Evolutionary conservation across 2,888 invertebrate genomes (phyloP), one percentile per base, ranked within the genome.

Genomic region (Phaonia tiefii): DNA sequence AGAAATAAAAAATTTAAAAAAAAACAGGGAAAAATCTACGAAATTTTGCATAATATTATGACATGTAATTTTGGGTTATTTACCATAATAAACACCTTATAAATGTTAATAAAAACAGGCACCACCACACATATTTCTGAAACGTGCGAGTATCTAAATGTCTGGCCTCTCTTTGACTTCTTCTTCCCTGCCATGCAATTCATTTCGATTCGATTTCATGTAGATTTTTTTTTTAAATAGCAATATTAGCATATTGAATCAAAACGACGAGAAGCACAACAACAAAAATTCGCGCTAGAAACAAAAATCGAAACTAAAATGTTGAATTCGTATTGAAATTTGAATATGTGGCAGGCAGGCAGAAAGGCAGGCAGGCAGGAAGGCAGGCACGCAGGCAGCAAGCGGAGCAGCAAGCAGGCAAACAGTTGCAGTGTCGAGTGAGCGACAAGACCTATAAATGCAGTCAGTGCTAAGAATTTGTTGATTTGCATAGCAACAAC

Each of bases 51-150:
- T 81, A 81, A 81, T 81, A 81, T 81, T 81, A 81, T 81, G 81
- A 81, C 81, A 81, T 81, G 81, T 81, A 75, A 81, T 81, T 81
- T 81, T 78, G 63, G 75, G 78, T 75, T 81, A 81, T 81, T 78
- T 81, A 81, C 20, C 78, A 69, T 77, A 75, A 78, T 78, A 78
- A 81, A 81, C 77, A 78, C 80, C 74, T 77, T 77, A 72, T 72
- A 79, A 72, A 69, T 69, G 31, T 60, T 69, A 49, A 74, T 51
- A 49, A 63, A 56, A 51, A 60, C 56, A 66, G 65, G n/a, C n/a
- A n/a, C n/a, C 39, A 44, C 15, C 8, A 17, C 22, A 70, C 25
- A 70, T 20, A n/a, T n/a, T n/a, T n/a, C 13, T 22, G 20, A 63
- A 46, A 72, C 37, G 42, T 42, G 42, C 1, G n/a, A n/a, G n/a